Percentiles rank a stretch among this genome's conserved stretches.
These are phyloP conservation scores for Physocephala rufipes DNA, from an alignment of 2,888 invertebrate genomes.

Conservation along the genomic window DNA sequence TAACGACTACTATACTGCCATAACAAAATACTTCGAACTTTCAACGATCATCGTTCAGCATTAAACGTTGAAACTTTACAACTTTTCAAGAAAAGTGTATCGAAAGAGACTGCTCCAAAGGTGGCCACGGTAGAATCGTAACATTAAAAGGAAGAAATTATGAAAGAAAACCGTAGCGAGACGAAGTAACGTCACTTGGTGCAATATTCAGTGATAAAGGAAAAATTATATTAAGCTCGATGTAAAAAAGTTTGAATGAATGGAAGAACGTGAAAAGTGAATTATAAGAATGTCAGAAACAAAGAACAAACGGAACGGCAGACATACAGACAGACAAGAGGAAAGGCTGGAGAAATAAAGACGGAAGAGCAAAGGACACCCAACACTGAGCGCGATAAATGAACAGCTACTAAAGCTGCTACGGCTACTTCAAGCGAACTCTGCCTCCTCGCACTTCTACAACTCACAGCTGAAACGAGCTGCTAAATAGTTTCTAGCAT, in stretches of 20 bases:
- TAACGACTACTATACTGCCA: too few species aligned
- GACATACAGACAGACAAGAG: not conserved
- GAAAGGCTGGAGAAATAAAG: too few species aligned
- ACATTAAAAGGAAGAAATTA: not conserved
- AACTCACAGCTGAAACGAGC: constrained; percentile 6
- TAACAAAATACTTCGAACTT: too few species aligned
- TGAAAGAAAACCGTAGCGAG: not conserved
- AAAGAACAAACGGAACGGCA: not conserved
- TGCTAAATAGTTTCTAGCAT: constrained; percentile 35
- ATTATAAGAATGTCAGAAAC: not conserved
- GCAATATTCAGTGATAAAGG: not conserved
- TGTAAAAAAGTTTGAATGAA: not conserved
- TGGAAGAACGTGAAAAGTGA: not conserved
- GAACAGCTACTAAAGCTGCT: too few species aligned
- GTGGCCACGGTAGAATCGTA: not conserved
- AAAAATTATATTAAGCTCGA: constrained; percentile 5
- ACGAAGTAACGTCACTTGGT: not conserved
- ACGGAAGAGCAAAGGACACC: not conserved
- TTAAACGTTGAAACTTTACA: too few species aligned
- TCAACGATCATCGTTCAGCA: too few species aligned
- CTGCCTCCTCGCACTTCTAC: not conserved
- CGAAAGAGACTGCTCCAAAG: not conserved
- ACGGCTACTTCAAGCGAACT: too few species aligned
- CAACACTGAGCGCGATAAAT: not conserved
- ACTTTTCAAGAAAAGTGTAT: too few species aligned